phyloP scores from a whole-genome alignment of 2,797 vertebrate genomes.

The Masticophis lateralis region DNA sequence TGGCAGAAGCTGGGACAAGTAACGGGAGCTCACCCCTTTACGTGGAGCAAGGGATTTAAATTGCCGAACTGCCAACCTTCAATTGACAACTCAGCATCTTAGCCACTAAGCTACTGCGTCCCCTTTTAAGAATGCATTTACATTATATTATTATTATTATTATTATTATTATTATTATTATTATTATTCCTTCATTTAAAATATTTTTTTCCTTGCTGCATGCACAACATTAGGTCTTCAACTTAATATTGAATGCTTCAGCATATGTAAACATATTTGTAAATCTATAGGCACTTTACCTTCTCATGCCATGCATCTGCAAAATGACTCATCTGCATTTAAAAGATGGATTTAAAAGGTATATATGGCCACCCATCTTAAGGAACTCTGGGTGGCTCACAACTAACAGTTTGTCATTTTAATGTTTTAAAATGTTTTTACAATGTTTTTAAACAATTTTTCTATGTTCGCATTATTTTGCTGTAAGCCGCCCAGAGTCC shows the following conservation, averaged over 20 bases:
- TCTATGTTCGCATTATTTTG: too few species aligned
- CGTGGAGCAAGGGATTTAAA: too few species aligned
- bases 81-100: too few species aligned
- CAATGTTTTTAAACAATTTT: too few species aligned
- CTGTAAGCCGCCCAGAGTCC: too few species aligned
- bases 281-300: neutral
- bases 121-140: neutral
- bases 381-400: neutral
- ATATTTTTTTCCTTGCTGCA: neutral
- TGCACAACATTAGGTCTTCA: neutral
- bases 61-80: too few species aligned
- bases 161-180: too few species aligned
- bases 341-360: neutral
- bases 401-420: fast-evolving
- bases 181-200: neutral
- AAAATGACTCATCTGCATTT: neutral
- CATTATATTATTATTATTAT: too few species aligned
- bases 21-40: too few species aligned
- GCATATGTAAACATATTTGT: neutral
- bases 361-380: neutral
- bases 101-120: too few species aligned
- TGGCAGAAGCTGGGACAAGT: too few species aligned
- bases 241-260: neutral
- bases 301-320: slow-evolving; percentile 7
- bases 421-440: too few species aligned